Evolutionary conservation across 2,797 vertebrate genomes (phyloP).

Genomic region (Danio kyathit): DNA sequence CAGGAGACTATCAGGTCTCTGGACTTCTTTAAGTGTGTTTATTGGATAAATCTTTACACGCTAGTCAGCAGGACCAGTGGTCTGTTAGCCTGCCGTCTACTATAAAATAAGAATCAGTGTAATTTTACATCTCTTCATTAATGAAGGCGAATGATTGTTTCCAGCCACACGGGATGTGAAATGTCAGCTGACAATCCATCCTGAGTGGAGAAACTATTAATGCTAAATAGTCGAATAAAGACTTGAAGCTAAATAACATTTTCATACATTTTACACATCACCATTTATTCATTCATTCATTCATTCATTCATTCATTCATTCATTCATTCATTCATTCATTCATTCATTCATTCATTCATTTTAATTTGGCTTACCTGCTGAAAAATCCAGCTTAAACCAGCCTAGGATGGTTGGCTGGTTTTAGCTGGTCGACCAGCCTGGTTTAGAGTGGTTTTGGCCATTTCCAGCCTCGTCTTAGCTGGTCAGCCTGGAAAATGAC

Average conservation of each 20-base stretch:
- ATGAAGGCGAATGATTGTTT: slow-evolving; percentile 72
- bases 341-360: no score
- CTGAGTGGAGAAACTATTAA: slow-evolving; percentile 40
- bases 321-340: no score
- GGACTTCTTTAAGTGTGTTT: slow-evolving; percentile 86
- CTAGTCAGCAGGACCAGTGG: slow-evolving; percentile 70
- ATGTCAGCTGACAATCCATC: slow-evolving; percentile 65
- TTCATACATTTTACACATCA: neutral
- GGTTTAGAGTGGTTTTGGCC: no score
- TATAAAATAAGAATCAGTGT: slow-evolving; percentile 84
- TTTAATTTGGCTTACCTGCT: no score
- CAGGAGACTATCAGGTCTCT: slow-evolving; percentile 81
- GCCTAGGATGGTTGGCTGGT: no score
- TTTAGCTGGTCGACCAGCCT: no score
- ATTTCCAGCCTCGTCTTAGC: no score
- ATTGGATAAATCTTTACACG: slow-evolving; percentile 79
- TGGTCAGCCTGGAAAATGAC: no score
- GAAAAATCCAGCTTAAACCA: no score
- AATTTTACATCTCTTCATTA: slow-evolving; percentile 72
- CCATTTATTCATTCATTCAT: no score
- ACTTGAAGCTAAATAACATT: neutral
- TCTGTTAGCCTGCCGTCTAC: slow-evolving; percentile 85
- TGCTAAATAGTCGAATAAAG: neutral
- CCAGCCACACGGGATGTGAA: slow-evolving; percentile 70
- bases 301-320: no score